A percentile compares a stretch with the other conserved stretches of the same genome.
These are phyloP conservation scores for Lanistes nyassanus DNA, from an alignment of 1,140 invertebrate species.

Conservation along the genomic window DNA sequence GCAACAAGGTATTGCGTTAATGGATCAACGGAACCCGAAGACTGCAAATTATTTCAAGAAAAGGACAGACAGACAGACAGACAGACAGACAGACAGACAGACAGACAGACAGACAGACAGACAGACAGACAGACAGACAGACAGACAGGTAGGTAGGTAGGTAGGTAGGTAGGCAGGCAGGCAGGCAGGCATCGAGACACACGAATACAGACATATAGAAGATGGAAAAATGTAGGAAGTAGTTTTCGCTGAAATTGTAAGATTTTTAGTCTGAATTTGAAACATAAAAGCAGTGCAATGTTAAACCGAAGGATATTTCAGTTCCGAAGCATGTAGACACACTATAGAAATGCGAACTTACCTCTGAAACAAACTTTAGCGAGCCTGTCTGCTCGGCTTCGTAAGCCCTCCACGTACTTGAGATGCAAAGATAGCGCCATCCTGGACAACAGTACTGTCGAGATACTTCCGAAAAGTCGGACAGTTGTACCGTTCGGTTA, in stretches of 20 bases:
- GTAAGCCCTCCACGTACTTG: slow-evolving; percentile 55
- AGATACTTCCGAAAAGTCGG: background rate
- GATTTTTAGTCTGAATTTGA: background rate
- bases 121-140: no score
- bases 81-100: no score
- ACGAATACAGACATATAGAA: background rate
- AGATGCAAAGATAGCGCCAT: slow-evolving; percentile 60
- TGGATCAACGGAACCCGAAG: no score
- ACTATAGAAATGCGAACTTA: slow-evolving; percentile 30
- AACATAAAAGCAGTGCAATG: background rate
- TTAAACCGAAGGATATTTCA: background rate
- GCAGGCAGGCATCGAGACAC: no score
- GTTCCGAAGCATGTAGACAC: background rate
- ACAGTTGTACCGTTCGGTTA: background rate
- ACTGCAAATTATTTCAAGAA: no score
- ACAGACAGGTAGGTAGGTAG: no score
- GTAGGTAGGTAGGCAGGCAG: no score
- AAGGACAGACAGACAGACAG: no score
- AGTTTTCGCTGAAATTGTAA: background rate
- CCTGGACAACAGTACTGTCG: no score
- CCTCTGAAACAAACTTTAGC: slow-evolving; percentile 60
- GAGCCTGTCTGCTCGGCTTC: slow-evolving; percentile 48
- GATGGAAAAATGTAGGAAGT: background rate
- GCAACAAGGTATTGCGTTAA: no score
- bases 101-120: no score